Conservation (phyloP, 2,113 vertebrate genomes). For the Notarius quadriscutis region DNA sequence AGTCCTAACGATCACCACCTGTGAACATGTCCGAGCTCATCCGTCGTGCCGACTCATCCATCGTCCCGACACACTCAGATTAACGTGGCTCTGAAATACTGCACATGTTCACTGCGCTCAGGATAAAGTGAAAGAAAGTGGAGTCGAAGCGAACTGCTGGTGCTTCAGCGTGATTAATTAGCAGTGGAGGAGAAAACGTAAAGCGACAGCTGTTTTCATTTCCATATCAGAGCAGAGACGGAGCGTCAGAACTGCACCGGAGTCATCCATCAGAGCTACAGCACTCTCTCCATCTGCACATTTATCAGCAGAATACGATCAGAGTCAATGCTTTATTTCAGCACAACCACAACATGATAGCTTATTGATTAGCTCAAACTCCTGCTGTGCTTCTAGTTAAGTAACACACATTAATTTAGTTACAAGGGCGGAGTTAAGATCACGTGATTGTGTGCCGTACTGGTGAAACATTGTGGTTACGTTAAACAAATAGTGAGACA, state of each 20-base stretch:
- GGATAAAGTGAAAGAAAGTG: slow-evolving; percentile 65
- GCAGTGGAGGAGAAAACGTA: slow-evolving; percentile 35
- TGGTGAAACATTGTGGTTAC: neutral
- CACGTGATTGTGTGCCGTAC: neutral
- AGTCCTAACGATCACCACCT: slow-evolving; percentile 43
- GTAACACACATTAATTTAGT: neutral
- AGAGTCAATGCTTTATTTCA: neutral
- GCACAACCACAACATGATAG: neutral
- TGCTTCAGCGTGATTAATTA: slow-evolving; percentile 49
- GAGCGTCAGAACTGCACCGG: slow-evolving; percentile 11
- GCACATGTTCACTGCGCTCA: slow-evolving; percentile 32
- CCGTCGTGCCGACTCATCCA: slow-evolving; percentile 70
- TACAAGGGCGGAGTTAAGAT: neutral
- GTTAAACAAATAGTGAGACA: neutral
- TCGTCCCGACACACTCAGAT: slow-evolving; percentile 66
- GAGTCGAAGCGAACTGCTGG: slow-evolving; percentile 11
- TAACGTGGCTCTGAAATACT: slow-evolving; percentile 54
- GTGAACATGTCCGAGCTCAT: slow-evolving; percentile 58
- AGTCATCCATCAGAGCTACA: slow-evolving; percentile 29
- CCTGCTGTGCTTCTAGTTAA: neutral
- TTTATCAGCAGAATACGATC: neutral
- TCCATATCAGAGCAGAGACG: slow-evolving; percentile 39
- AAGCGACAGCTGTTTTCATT: slow-evolving; percentile 57
- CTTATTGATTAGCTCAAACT: neutral
- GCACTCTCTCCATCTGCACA: slow-evolving; percentile 16